These are phyloP conservation scores for Tachystola acroxantha DNA, from an alignment of 2,888 invertebrate species.

Conservation along the genomic window DNA sequence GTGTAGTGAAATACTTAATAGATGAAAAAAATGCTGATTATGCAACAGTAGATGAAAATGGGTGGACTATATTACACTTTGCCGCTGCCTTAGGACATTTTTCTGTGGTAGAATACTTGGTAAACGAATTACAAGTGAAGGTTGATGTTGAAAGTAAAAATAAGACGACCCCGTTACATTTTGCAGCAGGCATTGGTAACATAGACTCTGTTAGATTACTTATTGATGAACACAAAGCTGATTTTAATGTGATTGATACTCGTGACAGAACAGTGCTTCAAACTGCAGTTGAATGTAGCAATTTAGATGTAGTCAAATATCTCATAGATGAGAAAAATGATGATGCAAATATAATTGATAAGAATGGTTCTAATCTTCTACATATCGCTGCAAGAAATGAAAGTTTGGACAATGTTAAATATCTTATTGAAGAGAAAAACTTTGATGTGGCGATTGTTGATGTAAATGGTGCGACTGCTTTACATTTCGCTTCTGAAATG, in stretches of 20 bases:
- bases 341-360: neutral
- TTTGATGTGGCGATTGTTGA: neutral
- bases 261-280: neutral
- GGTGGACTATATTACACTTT: neutral
- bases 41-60: neutral
- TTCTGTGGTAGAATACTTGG: neutral
- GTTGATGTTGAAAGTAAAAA: neutral
- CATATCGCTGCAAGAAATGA: neutral
- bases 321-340: neutral
- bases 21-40: neutral
- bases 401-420: neutral
- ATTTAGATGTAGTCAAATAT: slow-evolving; percentile 2
- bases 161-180: neutral
- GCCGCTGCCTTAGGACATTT: neutral
- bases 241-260: neutral
- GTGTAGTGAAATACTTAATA: slow-evolving; percentile 3
- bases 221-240: neutral
- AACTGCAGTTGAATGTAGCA: neutral
- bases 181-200: slow-evolving; percentile 1
- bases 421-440: neutral
- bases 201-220: neutral
- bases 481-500: neutral
- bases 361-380: neutral
- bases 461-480: neutral
- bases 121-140: neutral